Percentiles rank a stretch among this genome's conserved stretches.
Evolutionary conservation across 2,797 vertebrate species (phyloP).

Genomic region (Coreius guichenoti): DNA sequence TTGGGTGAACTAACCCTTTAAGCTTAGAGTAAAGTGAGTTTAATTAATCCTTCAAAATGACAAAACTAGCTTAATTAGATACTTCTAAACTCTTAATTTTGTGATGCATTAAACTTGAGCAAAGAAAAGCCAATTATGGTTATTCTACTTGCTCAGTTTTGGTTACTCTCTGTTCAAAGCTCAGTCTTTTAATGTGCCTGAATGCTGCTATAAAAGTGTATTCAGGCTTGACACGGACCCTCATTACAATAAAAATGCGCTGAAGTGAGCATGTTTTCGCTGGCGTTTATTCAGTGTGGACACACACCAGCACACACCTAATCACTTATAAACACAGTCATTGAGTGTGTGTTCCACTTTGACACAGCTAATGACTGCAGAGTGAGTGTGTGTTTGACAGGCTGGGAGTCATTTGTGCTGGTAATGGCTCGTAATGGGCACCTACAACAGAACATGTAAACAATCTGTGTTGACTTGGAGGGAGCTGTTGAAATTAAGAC

Average conservation of each 20-base stretch:
- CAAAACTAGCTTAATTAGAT: neutral
- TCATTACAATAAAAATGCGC: constrained; percentile 50
- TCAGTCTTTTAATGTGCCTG: constrained; percentile 27
- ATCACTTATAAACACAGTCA: constrained; percentile 47
- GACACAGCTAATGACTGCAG: constrained; percentile 37
- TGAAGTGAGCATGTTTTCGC: constrained; percentile 29
- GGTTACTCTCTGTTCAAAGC: constrained; percentile 27
- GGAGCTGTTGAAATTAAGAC: constrained; percentile 21
- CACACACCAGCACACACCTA: constrained; percentile 54
- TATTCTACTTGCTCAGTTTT: neutral
- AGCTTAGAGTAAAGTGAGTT: neutral
- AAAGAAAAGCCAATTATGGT: neutral
- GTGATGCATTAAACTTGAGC: neutral
- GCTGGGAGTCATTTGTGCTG: constrained; percentile 31
- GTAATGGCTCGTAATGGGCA: constrained; percentile 38
- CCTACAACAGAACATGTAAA: constrained; percentile 45
- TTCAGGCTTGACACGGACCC: constrained; percentile 40
- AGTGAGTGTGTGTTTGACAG: constrained; percentile 38
- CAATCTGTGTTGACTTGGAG: constrained; percentile 17
- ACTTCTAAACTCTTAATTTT: neutral
- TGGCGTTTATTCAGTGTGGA: constrained; percentile 40
- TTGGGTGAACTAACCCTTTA: neutral
- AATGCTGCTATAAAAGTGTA: constrained; percentile 46
- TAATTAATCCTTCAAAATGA: neutral
- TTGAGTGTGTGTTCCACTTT: constrained; percentile 20